These are phyloP conservation scores for Euzophera pinguis DNA, from an alignment of 2,888 invertebrate species.

Conservation along the genomic window DNA sequence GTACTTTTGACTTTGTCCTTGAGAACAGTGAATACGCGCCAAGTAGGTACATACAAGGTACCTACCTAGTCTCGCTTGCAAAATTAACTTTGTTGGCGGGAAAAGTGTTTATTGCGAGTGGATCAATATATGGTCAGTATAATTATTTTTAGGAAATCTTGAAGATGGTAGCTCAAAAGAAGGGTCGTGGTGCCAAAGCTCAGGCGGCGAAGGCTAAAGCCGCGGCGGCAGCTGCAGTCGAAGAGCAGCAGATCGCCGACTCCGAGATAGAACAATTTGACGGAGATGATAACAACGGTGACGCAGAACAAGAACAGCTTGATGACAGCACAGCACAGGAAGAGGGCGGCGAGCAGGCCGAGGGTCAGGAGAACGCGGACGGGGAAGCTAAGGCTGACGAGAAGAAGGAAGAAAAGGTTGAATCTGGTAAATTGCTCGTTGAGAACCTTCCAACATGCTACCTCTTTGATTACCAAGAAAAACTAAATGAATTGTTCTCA, in stretches of 20 bases:
- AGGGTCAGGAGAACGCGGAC: conserved; percentile 40
- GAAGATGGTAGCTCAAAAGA: conserved; percentile 70
- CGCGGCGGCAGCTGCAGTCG: conserved; percentile 41
- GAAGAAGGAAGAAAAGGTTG: conserved; percentile 65
- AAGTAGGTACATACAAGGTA: conserved; percentile 33
- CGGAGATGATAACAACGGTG: conserved; percentile 62
- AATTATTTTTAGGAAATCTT: conserved; percentile 35
- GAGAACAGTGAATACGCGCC: conserved; percentile 57
- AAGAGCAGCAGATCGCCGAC: conserved; percentile 34
- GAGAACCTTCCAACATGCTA: conserved; percentile 71
- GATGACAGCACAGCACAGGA: conserved; percentile 35
- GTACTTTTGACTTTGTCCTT: conserved; percentile 53
- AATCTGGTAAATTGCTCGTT: conserved; percentile 72
- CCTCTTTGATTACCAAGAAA: conserved; percentile 74
- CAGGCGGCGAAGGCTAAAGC: conserved; percentile 61
- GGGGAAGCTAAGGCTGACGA: conserved; percentile 48
- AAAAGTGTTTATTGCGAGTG: conserved; percentile 37
- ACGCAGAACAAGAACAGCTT: conserved; percentile 42
- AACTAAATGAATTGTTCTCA: conserved; percentile 72
- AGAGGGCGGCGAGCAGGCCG: conserved; percentile 28
- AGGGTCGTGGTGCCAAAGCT: conserved; percentile 68
- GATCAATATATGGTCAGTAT: conserved; percentile 29
- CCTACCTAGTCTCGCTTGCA: conserved; percentile 25
- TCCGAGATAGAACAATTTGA: conserved; percentile 42
- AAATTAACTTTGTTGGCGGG: conserved; percentile 52